Base-by-base conservation (phyloP, 2,797 vertebrate genomes). In the Anguilla anguilla region DNA sequence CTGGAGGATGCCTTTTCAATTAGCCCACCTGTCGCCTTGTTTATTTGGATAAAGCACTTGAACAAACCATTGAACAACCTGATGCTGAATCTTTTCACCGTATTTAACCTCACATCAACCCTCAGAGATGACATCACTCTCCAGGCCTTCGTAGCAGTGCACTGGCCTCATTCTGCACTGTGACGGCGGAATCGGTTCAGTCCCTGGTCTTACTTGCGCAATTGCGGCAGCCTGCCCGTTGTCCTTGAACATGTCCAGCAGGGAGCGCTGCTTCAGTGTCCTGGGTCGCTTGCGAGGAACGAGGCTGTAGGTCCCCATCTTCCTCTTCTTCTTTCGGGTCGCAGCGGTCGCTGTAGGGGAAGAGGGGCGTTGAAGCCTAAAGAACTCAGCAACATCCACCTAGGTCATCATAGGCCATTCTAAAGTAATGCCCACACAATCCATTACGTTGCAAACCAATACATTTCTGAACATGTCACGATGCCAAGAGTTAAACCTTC, bases 241-340 rank as follows among this genome's bases (percentile, higher is more conserved):
- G 85, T 95, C 95, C 91, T 97, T 97, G 92, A 99, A 99, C 97
- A 99, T 99, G 94, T 99, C 99, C 91, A 99, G 96, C 93, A 97
- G 93, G 59, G 96, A 96, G 92, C 96, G 95, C 92, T 96, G 97
- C 93, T 98, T 98, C 87, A 97, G 94, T 83, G 95, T 93, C 96
- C 97, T 99, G 92, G 95, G 93, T 95, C 98, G 99, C 96, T 99
- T 99, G 95, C 97, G 99, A 85, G 98, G 98, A 90, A 98, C 97
- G 93, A 99, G 96, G 95, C 97, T 98, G 94, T 99, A 99, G 87
- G 96, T 97, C 89, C 98, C 98, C 98, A 99, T 98, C 94, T 98
- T 98, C 93, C 98, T 96, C 90, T 98, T 99, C 93, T 95, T 99
- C 94, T 96, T 98, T 92, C 97, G 95, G 94, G 96, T 96, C 87